phyloP scores from a whole-genome alignment of 2,888 invertebrate genomes.

The Muscina levida region DNA sequence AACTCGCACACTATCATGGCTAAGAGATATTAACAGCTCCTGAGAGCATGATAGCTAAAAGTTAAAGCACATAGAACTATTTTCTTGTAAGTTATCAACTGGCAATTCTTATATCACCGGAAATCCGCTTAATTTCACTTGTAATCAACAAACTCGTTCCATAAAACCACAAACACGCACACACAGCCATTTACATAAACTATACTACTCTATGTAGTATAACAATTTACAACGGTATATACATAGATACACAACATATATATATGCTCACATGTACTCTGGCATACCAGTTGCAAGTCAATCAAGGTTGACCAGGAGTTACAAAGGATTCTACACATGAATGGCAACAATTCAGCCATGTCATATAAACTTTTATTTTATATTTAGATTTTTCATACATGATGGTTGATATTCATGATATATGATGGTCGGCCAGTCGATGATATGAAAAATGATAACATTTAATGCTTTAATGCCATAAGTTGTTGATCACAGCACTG shows the following conservation, averaged over 20 bases:
- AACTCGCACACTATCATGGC: background rate
- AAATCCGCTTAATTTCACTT: slow-evolving; percentile 64
- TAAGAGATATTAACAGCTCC: too few species aligned
- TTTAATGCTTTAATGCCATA: too few species aligned
- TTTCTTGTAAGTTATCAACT: slow-evolving; percentile 49
- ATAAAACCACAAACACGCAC: slow-evolving; percentile 18
- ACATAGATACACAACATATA: background rate
- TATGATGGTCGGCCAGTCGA: too few species aligned
- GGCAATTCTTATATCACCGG: slow-evolving; percentile 63
- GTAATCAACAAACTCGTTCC: slow-evolving; percentile 56
- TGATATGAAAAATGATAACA: too few species aligned
- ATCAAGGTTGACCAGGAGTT: too few species aligned
- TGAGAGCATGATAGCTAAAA: background rate
- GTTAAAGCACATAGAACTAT: background rate
- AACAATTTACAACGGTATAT: background rate
- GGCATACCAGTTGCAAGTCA: background rate
- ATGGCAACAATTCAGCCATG: too few species aligned
- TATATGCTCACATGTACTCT: background rate
- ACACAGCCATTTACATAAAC: background rate
- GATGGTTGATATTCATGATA: too few species aligned
- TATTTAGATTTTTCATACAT: too few species aligned
- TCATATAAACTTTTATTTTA: too few species aligned
- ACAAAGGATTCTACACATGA: too few species aligned
- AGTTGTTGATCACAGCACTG: too few species aligned
- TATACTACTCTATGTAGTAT: too few species aligned